Base-by-base conservation (phyloP, 53 echinoderm and acorn worm species). In the Glandiceps talaboti region DNA sequence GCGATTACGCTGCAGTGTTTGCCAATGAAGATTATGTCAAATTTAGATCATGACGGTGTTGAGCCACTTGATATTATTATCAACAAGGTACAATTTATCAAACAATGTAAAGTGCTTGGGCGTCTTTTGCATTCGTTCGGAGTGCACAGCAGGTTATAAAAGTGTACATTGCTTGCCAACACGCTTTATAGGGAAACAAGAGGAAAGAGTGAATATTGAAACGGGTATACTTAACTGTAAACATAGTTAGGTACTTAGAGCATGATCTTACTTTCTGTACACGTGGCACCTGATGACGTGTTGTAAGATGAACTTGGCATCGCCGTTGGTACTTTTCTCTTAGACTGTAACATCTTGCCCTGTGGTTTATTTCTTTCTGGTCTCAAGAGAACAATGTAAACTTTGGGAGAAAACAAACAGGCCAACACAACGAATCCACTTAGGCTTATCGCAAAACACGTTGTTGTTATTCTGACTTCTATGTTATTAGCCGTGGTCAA, bases 321-420 rank as follows among this genome's bases (percentile, higher is more conserved):
- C 20, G 64, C 64, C 6, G 6, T 6, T 45, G 64, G 64, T 12
- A 6, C 20, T 45, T 45, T 45, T 45, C 64, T 45, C 20, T 45
- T 45, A 12, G 64, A 45, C 64, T 45, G 64, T 6, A 45, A 20
- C 20, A 45, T 45, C 64, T 45, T 45, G 64, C 64, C 64, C 64
- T 45, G 64, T 45, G 64, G 64, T 45, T 45, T 45, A 20, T 94
- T 94, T 31, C 94, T 81, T 31, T 92, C 86, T 0, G 94, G 94
- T 72, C 90, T 81, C 1, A 89, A 87, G 28, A 94, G 75, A 26
- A 94, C 88, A 79, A 92, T 80, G 84, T 94, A 94, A 45, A 94
- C 88, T 25, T 89, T 83, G 32, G 90, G 94, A 25, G 83, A 77
- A 76, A 94, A 94, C 74, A 94, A 91, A 79, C 94, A 94, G 45